Evolutionary conservation across 2,113 vertebrate species (phyloP).

Genomic region (Daubentonia madagascariensis): DNA sequence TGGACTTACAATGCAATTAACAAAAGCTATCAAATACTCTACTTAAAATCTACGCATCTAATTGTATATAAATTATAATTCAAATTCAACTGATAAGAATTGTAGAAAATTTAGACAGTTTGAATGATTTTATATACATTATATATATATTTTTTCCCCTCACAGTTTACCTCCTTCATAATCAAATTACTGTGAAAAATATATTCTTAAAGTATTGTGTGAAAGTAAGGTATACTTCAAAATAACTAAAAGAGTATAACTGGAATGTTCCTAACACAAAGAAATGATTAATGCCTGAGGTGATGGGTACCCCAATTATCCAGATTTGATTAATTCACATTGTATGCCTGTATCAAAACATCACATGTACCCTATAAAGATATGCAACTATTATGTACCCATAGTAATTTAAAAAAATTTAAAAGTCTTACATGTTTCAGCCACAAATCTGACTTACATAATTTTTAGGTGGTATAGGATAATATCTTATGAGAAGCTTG

Average conservation of each 20-base stretch:
- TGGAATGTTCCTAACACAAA: too few relatives aligned
- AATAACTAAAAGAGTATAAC: too few relatives aligned
- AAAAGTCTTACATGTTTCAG: neutral
- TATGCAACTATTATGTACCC: too few relatives aligned
- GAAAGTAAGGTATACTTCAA: too few relatives aligned
- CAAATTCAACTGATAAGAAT: neutral
- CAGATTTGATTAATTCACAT: too few relatives aligned
- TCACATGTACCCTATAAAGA: too few relatives aligned
- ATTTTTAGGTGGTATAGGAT: neutral
- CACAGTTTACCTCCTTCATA: neutral
- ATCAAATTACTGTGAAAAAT: neutral
- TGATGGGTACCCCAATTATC: too few relatives aligned
- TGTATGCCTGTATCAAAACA: too few relatives aligned
- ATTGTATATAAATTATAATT: neutral
- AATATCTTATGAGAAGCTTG: neutral
- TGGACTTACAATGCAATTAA: neutral
- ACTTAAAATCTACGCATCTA: neutral
- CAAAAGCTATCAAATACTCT: neutral
- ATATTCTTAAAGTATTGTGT: neutral
- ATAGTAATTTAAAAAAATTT: too few relatives aligned
- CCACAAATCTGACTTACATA: neutral
- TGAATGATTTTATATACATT: neutral
- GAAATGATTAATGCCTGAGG: too few relatives aligned
- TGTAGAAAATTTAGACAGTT: neutral
- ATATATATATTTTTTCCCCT: neutral